These are phyloP conservation scores for Lydus trimaculatus DNA, from an alignment of 2,888 invertebrate genomes.

Conservation along the genomic window DNA sequence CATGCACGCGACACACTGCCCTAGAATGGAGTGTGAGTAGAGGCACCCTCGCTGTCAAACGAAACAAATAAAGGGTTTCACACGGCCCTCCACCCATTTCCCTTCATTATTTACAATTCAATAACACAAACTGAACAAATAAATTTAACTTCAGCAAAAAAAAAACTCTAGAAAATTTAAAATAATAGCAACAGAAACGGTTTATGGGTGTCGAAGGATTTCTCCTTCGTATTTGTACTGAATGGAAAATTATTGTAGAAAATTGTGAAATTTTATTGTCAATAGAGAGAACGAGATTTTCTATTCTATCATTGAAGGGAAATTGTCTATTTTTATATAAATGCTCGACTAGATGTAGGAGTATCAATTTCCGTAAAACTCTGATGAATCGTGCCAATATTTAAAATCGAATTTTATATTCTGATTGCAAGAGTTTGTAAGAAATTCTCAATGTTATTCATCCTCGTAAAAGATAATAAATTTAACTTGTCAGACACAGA, in stretches of 20 bases:
- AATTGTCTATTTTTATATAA: not conserved
- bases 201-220: not conserved
- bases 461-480: not conserved
- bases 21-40: constrained; percentile 23
- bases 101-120: constrained; percentile 5
- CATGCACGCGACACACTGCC: constrained; percentile 34
- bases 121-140: constrained; percentile 3
- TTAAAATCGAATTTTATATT: not conserved
- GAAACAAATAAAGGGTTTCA: constrained; percentile 5
- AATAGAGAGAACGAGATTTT: not conserved
- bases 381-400: not conserved
- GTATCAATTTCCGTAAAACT: not conserved
- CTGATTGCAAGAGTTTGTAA: not conserved
- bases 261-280: not conserved
- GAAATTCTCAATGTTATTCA: not conserved
- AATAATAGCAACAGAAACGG: not conserved
- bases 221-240: not conserved
- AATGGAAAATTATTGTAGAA: not conserved
- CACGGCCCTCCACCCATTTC: constrained; percentile 6
- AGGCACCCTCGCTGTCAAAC: not conserved
- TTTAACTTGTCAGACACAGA: not conserved
- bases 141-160: not conserved
- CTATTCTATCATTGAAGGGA: not conserved
- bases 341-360: not conserved
- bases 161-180: not conserved